Conservation (phyloP, 2,888 invertebrate species). For the Lithosia quadra region DNA sequence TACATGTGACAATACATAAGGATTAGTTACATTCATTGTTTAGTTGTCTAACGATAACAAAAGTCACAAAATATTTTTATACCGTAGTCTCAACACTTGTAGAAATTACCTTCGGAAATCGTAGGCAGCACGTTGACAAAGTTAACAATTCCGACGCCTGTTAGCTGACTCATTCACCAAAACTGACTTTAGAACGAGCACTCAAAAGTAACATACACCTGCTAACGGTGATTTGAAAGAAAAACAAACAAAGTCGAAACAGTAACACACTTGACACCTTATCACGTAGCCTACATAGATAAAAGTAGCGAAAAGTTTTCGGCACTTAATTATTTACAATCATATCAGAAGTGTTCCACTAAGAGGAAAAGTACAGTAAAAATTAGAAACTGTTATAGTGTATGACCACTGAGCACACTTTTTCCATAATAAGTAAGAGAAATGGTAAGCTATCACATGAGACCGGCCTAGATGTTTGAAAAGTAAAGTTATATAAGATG, state of each 20-base stretch:
- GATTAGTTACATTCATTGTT: conserved; percentile 32
- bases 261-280: conserved; percentile 73
- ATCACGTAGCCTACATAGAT: conserved; percentile 82
- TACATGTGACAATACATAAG: conserved; percentile 29
- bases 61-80: conserved; percentile 14
- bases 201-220: conserved; percentile 71
- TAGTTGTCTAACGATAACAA: conserved; percentile 26
- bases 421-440: conserved; percentile 72
- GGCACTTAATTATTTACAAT: conserved; percentile 66
- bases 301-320: conserved; percentile 65
- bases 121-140: conserved; percentile 85
- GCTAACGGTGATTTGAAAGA: conserved; percentile 57
- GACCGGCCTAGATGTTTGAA: conserved; percentile 71
- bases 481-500: conserved; percentile 51
- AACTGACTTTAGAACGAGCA: conserved; percentile 64
- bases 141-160: conserved; percentile 84
- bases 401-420: conserved; percentile 69
- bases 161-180: conserved; percentile 86
- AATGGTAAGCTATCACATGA: conserved; percentile 74
- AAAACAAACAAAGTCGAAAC: conserved; percentile 65
- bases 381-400: conserved; percentile 61
- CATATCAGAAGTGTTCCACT: conserved; percentile 51
- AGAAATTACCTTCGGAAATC: conserved; percentile 81
- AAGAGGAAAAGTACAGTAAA: conserved; percentile 37
- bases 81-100: neutral